A percentile compares a stretch with the other conserved stretches of the same genome.
phyloP scores from a whole-genome alignment of 2,113 vertebrate genomes.

The Rhabdomys dilectus region DNA sequence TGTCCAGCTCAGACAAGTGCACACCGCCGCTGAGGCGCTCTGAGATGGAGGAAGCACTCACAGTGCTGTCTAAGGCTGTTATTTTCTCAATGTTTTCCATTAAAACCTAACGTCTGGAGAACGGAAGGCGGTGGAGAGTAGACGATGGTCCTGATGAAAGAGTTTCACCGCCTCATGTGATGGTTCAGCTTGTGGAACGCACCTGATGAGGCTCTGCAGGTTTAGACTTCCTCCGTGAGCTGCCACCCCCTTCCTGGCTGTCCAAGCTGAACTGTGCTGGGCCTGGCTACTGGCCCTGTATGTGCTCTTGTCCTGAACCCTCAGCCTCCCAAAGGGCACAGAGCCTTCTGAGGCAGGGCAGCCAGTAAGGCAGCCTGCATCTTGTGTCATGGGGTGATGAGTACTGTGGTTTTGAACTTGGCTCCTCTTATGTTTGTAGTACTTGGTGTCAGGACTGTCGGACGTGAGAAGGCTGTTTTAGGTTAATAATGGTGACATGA shows the following conservation, averaged over 20 bases:
- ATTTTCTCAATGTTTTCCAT: conserved; percentile 21
- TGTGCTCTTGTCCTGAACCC: not conserved
- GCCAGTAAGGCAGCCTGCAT: not conserved
- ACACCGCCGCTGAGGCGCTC: not conserved
- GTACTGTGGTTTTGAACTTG: not conserved
- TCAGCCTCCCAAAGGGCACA: not conserved
- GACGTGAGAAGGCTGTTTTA: not conserved
- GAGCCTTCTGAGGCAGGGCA: conserved; percentile 20
- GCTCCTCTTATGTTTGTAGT: not conserved
- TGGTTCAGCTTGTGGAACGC: not conserved
- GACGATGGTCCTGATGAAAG: not conserved
- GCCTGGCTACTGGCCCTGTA: accelerated
- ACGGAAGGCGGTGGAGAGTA: not conserved
- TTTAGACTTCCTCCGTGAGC: not conserved
- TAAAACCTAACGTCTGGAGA: conserved; percentile 10
- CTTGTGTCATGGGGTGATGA: not conserved
- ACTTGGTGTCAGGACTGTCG: not conserved
- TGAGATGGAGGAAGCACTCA: not conserved
- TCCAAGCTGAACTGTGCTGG: accelerated
- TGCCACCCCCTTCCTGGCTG: not conserved
- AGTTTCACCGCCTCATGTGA: not conserved
- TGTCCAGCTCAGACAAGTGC: not conserved
- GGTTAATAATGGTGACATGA: conserved; percentile 14
- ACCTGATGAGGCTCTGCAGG: not conserved
- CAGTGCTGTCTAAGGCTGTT: not conserved